Base-by-base conservation (phyloP, 1,140 invertebrate genomes). In the Octopus bimaculoides region DNA sequence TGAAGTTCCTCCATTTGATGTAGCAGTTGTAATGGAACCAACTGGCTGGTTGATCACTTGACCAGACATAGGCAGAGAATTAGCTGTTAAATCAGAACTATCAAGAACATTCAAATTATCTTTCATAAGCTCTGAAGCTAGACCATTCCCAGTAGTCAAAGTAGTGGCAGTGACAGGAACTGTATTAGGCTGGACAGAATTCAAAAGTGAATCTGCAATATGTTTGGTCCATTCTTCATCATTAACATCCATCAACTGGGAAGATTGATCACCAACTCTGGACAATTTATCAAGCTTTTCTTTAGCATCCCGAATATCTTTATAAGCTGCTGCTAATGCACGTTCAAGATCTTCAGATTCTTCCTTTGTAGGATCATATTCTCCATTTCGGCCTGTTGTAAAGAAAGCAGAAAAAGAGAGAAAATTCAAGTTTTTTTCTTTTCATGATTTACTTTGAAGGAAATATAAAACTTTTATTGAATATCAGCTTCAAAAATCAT, bases 201-300 rank as follows among this genome's bases (percentile, higher is more conserved):
- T 93, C 92, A 8, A 94, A 95, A 71, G 93, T 92, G 93, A 96
- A 94, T 85, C 95, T 96, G 78, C 95, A 96, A 53, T 95, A 14
- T 71, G 66, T 95, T 84, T 94, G 94, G 84, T 93, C 95, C 81
- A 91, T 92, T 87, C 96, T 95, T 52, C 95, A 91, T 74, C 95
- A 90, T 20, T 86, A 79, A 80, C 86, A 75, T 79, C 81, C 55
- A 80, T 78, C 17, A 61, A 78, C 17, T 75, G 80, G 5, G 75
- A 53, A 14, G 75, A 52, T 74, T 79, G 79, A 56, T 78, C 84
- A 20, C 71, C 78, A 4, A 80, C 80, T 56, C 83, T 56, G 41
- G 83, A 75, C 12, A 81, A 73, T 56, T 77, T 81, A 9, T 77
- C 76, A 73, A 79, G 61, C 41, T 52, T 74, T 76, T 66, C 79